Conservation (phyloP, 2,797 vertebrate species). For the Knipowitschia caucasica region DNA sequence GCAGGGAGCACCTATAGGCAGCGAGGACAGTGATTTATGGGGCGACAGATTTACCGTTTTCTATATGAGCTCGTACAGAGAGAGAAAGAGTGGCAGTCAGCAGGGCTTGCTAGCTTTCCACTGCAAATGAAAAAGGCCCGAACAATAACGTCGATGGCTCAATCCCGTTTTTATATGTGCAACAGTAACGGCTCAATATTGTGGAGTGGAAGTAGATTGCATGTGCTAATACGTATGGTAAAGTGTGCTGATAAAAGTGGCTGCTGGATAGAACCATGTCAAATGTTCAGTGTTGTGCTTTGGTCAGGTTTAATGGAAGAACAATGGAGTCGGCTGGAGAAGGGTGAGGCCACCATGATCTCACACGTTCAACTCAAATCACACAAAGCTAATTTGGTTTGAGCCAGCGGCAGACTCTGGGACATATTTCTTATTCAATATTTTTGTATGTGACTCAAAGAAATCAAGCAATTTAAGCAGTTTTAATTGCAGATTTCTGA, state of each 20-base stretch:
- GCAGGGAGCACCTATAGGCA: background rate
- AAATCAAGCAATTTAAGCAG: too few species aligned
- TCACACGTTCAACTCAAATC: too few species aligned
- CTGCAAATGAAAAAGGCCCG: slow-evolving; percentile 5
- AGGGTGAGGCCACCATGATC: too few species aligned
- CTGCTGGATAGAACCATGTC: background rate
- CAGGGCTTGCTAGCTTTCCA: background rate
- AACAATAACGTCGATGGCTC: slow-evolving; percentile 1
- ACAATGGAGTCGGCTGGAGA: too few species aligned
- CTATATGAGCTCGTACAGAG: background rate
- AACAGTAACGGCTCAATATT: slow-evolving; percentile 1
- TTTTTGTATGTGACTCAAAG: too few species aligned
- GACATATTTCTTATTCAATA: too few species aligned
- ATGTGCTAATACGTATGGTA: slow-evolving; percentile 1
- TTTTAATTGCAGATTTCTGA: too few species aligned
- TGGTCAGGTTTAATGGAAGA: background rate
- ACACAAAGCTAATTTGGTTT: too few species aligned
- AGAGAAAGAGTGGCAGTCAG: slow-evolving; percentile 6
- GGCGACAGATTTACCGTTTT: background rate
- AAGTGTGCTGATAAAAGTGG: background rate
- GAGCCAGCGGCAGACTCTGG: too few species aligned
- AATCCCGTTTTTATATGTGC: slow-evolving; percentile 6
- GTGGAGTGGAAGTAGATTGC: slow-evolving; percentile 1
- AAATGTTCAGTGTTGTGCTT: background rate
- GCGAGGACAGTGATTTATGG: slow-evolving; percentile 7